Base-by-base conservation (phyloP, 2,113 vertebrate genomes). In the Camelus bactrianus region DNA sequence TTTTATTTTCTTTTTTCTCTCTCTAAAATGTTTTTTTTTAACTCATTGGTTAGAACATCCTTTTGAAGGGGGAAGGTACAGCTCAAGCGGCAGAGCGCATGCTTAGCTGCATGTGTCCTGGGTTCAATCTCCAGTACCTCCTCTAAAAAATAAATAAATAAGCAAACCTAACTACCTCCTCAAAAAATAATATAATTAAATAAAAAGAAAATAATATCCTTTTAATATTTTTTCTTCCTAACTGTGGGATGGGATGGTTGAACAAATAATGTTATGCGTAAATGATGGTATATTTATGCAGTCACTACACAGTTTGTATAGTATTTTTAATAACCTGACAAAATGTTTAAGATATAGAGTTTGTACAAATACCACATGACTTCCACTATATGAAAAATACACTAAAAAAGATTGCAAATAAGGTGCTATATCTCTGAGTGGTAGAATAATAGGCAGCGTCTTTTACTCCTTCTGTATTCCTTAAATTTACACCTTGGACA, bases 351-450 rank as follows among this genome's bases (percentile, higher is more conserved):
- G 48, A 91, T 46, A 46, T 11, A 52, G 87, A n/a, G 22, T 81
- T 38, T 89, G 28, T n/a, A 91, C 17, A 69, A 54, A 67, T 50
- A 64, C 28, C 35, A 46, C 28, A 64, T 70, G 76, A 69, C 79
- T 87, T 91, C 75, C 75, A 72, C 77, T 82, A n/a, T 32, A 19
- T 89, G 38, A 77, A 77, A 95, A 91, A 79, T 38, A 67, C 16
- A 76, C 70, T 58, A 69, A 87, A 89, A 88, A 72, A 38, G 52
- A 85, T 13, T 60, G 5, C 69, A n/a, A 80, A 94, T 24, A 83
- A 52, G 32, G 17, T n/a, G 62, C 12, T 73, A 1, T 6, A 42
- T 77, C 30, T 88, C n/a, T 54, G 6, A 42, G 54, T 50, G 54
- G 64, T 52, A 13, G 42, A 52, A 79, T 62, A 58, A 64, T 2